Evolutionary conservation across 2,797 vertebrate species (phyloP), one percentile per base, ranked within the genome.

Genomic region (Acipenser oxyrinchus): DNA sequence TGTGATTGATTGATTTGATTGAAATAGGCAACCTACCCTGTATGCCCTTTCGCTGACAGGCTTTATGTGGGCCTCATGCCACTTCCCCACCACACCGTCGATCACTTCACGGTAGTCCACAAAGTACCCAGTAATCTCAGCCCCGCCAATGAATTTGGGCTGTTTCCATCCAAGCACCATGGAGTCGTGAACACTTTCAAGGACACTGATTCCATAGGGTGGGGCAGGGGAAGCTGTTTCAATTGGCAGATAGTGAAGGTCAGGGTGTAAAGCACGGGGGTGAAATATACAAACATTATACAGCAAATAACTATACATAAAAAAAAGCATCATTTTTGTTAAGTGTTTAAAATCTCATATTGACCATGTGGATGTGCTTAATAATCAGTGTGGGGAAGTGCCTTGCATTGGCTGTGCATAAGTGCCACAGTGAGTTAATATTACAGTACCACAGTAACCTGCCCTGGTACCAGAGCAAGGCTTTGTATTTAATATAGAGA

Each of bases 51-150:
- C 87, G 49, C 87, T 91, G 67, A 97, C 9, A 1, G 93, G 88
- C 79, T 95, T 87, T 63, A 85, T 72, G 78, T 99, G 95, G 82
- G 93, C 82, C 80, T 98, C 96, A 68, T 88, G 92, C 97, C 97
- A 99, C 73, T 88, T 88, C 67, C 93, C 91, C 64, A 84, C 79
- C 49, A 84, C 79, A 4, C 80, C 88, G 64, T 84, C 88, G 69
- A 92, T 85, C 63, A 99, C 88, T 6, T 92, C 93, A 63, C 95
- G 91, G 66, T 93, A 96, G 84, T 96, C 95, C 76, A 99, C 88
- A 1, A 93, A 99, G 80, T 97, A 99, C 65, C 97, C 97, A 0
- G 89, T 92, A 75, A 98, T 76, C 60, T 97, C 95, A 2, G 87
- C 86, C 37, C 97, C 95, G 48, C 97, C 96, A 0, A 69, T 82